Evolutionary conservation across 2,113 vertebrate genomes (phyloP), one percentile per base, ranked within the genome.

Genomic region (Colistium nudipinnis): DNA sequence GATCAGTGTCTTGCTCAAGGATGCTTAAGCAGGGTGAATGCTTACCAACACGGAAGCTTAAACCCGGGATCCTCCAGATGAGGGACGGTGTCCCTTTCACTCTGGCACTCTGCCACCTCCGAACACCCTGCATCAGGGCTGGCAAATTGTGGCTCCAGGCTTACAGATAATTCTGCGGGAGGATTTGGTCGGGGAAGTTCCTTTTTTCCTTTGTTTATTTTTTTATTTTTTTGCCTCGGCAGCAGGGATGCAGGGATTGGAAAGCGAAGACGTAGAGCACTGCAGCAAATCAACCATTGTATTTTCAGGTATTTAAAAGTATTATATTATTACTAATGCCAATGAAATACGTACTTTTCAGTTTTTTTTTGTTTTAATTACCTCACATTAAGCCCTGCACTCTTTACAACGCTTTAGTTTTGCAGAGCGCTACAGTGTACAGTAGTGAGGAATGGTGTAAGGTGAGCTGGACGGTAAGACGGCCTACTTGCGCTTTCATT

Each of bases 1-100:
- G 82, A 84, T 87, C 70, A 77, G 69, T 68, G 71, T 76, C 80
- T 75, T 77, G 52, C 76, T 74, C 52, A 71, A 82, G 64, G 78
- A 80, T 80, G 64, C 74, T 83, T 86, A 75, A 82, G 71, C 64
- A 57, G 74, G 62, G 33, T 0, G 30, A 78, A 56, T 70, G 60
- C 79, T 72, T 74, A 71, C 74, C 71, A 74, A 69, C 57, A 71
- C 55, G 64, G 55, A 77, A 55, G 67, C 80, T 86, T 85, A 87
- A 83, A 81, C 43, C 55, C 57, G 49, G 0, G 33, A 83, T 76
- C 74, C 63, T 71, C 62, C 66, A 36, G 63, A 67, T 75, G 73
- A 82, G 64, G 70, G 67, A 74, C 25, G 80, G 80, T 60, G 51
- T 85, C 74, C 61, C 67, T 76, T 76, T 74, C 67, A 72, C 54